Base-by-base conservation (phyloP, 2,888 invertebrate species). In the Chaetogeoica ovagalla region DNA sequence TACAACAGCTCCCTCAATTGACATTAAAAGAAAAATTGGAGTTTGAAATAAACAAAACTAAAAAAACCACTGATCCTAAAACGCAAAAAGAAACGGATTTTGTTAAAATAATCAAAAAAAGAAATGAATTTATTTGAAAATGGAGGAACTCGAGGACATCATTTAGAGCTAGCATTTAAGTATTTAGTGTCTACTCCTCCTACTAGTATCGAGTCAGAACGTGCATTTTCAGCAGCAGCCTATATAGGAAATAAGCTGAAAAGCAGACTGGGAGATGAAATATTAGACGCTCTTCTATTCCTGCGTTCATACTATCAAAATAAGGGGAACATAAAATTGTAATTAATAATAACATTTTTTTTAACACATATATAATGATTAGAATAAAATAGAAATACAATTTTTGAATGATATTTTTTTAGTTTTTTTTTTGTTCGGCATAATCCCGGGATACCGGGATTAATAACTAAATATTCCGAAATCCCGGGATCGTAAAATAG, bases 71-170 rank as follows among this genome's bases (percentile, higher is more conserved):
- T 55, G 55, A 55, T 55, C 19, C 19, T 55, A 30, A 30, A 55
- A 69, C 4, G 55, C 69, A 55, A 69, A 30, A 68, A 68, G 23
- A 55, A 69, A 69, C 17, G 9, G 69, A 69, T 69, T 69, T 55
- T 19, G 17, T 55, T 30, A 69, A 70, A 70, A 70, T 43, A 60
- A 75, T 65, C 8, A 75, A 75, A 75, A 65, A 75, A 37, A 21
- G 13, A 65, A 19, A 65, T 55, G 65, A 66, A 65, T 65, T 6
- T 65, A 37, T 75, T 63, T 65, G 48, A 74, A 17, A 39, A 52
- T 48, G 63, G 62, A 74, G 74, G 63, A 43, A 23, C 63, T 39
- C 57, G 13, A 8, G 75, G 52, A n/a, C 48, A 66, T 60, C 65
- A 43, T 3, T 75, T 55, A 57, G 23, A 75, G 15, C 11, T 75